Evolutionary conservation across 2,113 vertebrate species (phyloP), one percentile per base, ranked within the genome.

Genomic region (Ploceus nigricollis): DNA sequence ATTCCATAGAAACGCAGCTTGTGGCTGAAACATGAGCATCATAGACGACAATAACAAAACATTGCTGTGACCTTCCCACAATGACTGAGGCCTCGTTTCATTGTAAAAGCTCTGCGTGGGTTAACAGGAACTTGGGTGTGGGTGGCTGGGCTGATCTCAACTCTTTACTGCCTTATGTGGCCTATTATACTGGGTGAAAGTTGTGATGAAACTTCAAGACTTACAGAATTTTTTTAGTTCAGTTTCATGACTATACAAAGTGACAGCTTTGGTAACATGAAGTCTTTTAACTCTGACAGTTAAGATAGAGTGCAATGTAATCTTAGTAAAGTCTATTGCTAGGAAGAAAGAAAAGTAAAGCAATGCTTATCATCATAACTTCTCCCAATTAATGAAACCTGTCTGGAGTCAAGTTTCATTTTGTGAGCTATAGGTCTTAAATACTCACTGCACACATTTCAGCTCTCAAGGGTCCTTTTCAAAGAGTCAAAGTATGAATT

Each of bases 361-460:
- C 65, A 76, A 95, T 89, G 87, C 61, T 97, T 97, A 98, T 96
- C 96, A 83, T 94, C 91, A 93, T 89, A 87, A 89, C 78, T 96
- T 94, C 90, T 96, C 68, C 63, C 93, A 97, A 45, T 97, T 97
- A 97, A 94, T 92, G 90, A 97, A 96, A 97, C 90, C 81, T 92
- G 97, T 92, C 81, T 87, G 83, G 86, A 97, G 91, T 97, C 94
- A 93, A 92, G 94, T 97, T 96, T 97, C 95, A 93, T 60, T 96
- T 89, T 94, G 82, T 95, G 73, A 95, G 58, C 56, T 82, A 30
- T 86, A 91, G 84, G 85, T 84, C 54, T 88, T 89, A 94, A 96
- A 92, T 68, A 80, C 17, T 51, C 39, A 79, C 54, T 91, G 51
- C 51, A 76, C 79, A 61, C 71, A 91, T 93, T 91, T 95, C 78